Base-by-base conservation (phyloP, 2,797 vertebrate species). In the Remorina albescens region DNA sequence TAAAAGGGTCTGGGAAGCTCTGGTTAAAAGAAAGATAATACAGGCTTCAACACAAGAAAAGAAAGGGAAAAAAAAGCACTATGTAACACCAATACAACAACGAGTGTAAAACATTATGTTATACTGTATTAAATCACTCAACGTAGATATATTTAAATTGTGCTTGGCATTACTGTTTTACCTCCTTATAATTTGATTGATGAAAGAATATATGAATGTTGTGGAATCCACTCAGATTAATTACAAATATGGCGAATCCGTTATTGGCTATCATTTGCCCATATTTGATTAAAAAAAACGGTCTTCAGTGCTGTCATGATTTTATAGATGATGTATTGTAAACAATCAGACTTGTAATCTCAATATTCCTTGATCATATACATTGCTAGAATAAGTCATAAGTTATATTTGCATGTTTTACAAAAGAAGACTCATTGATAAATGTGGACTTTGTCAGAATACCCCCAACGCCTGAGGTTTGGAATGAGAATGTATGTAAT, bases 141-240 rank as follows among this genome's bases (percentile, higher is more conserved):
- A 12, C 30, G 19, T 19, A 25, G 23, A 36, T 44, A 1, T 21
- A 10, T 11, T 47, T 8, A 4, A 32, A 64, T 41, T 16, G 21
- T 23, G 1, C 19, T 25, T 36, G 28, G 21, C 25, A 21, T 39
- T 19, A 5, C 11, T 4, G 8, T 18, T 30, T 16, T n/a, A n/a
- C n/a, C n/a, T n/a, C n/a, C n/a, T n/a, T n/a, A n/a, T n/a, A n/a
- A n/a, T n/a, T n/a, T n/a, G n/a, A n/a, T n/a, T n/a, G n/a, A n/a
- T n/a, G n/a, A n/a, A n/a, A n/a, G 30, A 3, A 23, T 51, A 42
- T 41, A 68, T 60, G 37, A 10, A 53, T 66, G 63, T 47, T 68
- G 53, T 63, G 34, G 23, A n/a, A 13, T 62, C 66, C 72, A 34
- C 34, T 16, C 10, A 6, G 16, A 44, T 34, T 23, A 56, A 57